A percentile compares a stretch with the other conserved stretches of the same genome.
These are phyloP conservation scores for Agrochola litura DNA, from an alignment of 2,888 invertebrate genomes.

Conservation along the genomic window DNA sequence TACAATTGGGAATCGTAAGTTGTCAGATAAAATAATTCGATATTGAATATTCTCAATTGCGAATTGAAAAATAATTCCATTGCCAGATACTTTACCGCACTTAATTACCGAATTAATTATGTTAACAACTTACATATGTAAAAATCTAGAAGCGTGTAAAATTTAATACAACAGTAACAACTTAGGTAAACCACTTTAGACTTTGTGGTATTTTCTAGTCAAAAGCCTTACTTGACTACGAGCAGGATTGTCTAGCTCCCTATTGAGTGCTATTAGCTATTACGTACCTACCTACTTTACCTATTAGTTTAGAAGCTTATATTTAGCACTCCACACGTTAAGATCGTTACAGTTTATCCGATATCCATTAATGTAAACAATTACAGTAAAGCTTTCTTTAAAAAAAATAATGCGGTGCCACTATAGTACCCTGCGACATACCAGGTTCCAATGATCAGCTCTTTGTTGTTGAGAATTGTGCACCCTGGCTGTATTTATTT, in stretches of 20 bases:
- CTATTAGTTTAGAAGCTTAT: neutral
- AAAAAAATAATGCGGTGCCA: neutral
- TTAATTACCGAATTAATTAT: neutral
- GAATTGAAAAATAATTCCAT: neutral
- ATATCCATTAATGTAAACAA: neutral
- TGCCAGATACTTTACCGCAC: neutral
- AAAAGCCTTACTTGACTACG: neutral
- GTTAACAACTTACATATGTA: neutral
- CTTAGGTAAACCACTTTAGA: neutral
- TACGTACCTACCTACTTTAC: neutral
- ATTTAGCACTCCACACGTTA: neutral
- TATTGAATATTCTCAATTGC: neutral
- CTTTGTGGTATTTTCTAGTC: neutral
- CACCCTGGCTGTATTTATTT: neutral
- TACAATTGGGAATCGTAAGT: neutral
- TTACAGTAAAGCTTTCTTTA: neutral
- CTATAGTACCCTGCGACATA: neutral
- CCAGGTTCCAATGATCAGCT: neutral
- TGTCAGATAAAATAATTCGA: neutral
- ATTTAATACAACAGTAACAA: neutral
- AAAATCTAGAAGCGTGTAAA: conserved; percentile 10
- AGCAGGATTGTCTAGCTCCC: neutral
- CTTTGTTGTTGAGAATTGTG: neutral
- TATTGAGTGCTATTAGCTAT: conserved; percentile 3
- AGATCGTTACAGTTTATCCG: neutral